Percentiles rank a stretch among this genome's conserved stretches.
phyloP scores from a whole-genome alignment of 2,888 invertebrate species.

The Caenorhabditis uteleia region DNA sequence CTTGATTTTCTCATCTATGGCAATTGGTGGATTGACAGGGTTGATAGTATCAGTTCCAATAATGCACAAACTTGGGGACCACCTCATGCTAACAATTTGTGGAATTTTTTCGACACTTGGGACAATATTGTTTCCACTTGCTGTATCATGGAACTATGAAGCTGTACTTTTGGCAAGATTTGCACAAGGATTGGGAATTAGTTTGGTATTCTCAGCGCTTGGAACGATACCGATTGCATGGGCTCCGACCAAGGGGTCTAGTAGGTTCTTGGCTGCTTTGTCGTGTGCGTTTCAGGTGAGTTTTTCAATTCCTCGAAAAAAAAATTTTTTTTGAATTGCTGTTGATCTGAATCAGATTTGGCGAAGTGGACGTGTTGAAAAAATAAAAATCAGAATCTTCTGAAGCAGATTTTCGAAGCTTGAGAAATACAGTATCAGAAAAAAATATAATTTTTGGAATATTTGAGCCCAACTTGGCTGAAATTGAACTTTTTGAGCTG shows the following conservation, averaged over 20 bases:
- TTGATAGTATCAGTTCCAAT: constrained; percentile 10
- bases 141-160: constrained; percentile 6
- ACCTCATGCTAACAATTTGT: constrained; percentile 19
- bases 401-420: too few relatives aligned
- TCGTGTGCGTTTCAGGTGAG: constrained; percentile 17
- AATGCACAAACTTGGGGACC: constrained; percentile 20
- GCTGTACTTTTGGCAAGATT: constrained; percentile 20
- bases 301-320: too few relatives aligned
- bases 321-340: too few relatives aligned
- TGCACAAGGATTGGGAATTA: constrained; percentile 28
- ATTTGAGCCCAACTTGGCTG: too few relatives aligned
- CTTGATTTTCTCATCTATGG: constrained; percentile 17
- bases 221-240: constrained; percentile 34
- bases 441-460: too few relatives aligned
- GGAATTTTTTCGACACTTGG: constrained; percentile 28
- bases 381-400: too few relatives aligned
- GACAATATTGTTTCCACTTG: constrained; percentile 18
- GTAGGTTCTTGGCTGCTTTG: constrained; percentile 30
- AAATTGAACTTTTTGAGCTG: too few relatives aligned
- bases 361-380: too few relatives aligned
- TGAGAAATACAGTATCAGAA: too few relatives aligned
- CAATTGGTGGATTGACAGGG: too few relatives aligned
- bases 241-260: constrained; percentile 21
- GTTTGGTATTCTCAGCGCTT: constrained; percentile 22
- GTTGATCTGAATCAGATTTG: too few relatives aligned